A percentile compares a stretch with the other conserved stretches of the same genome.
These are phyloP conservation scores for Fregata magnificens DNA, from an alignment of 2,113 vertebrate species.

Conservation along the genomic window DNA sequence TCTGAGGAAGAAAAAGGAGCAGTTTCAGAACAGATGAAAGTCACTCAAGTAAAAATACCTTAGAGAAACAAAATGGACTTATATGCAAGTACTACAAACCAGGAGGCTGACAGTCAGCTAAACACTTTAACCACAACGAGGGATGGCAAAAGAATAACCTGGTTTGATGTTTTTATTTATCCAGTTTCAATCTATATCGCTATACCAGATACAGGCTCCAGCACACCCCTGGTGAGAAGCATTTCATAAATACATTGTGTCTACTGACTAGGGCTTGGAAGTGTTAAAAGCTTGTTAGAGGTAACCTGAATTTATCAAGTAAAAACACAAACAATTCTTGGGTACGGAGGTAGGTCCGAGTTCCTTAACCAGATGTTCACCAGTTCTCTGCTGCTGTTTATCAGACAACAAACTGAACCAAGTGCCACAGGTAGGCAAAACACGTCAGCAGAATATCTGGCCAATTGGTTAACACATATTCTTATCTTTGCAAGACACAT, in stretches of 20 bases:
- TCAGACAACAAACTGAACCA: background rate
- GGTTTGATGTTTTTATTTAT: background rate
- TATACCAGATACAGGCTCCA: background rate
- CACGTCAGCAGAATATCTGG: background rate
- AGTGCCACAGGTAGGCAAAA: background rate
- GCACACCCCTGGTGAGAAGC: background rate
- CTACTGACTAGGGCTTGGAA: background rate
- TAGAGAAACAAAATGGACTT: background rate
- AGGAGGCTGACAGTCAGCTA: background rate
- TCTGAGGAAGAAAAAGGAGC: slow-evolving; percentile 72
- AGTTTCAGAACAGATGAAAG: background rate
- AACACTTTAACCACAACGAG: background rate
- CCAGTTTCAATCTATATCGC: background rate
- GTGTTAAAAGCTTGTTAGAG: background rate
- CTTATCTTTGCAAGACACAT: background rate
- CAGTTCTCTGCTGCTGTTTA: background rate
- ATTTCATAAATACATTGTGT: background rate
- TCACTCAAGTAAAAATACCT: background rate
- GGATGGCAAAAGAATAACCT: background rate
- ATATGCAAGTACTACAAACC: background rate
- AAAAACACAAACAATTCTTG: background rate
- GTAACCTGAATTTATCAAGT: background rate
- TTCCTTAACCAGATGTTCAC: background rate
- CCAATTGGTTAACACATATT: background rate
- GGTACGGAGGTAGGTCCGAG: background rate